phyloP scores from a whole-genome alignment of 2,888 invertebrate genomes.

The Tetheella fluctuosa region DNA sequence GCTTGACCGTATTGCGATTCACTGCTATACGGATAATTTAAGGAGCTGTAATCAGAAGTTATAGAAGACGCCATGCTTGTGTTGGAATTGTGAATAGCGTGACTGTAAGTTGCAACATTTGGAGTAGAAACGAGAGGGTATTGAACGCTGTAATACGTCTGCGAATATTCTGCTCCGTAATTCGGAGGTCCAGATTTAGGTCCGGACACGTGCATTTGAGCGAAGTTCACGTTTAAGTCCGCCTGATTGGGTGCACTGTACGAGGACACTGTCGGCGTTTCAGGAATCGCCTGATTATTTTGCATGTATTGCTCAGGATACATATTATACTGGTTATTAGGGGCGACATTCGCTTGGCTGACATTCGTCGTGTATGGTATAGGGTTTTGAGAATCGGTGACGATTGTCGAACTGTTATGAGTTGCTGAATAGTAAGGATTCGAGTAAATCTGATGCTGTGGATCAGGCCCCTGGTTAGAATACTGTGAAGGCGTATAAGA shows the following conservation, averaged over 20 bases:
- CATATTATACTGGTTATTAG: conserved; percentile 34
- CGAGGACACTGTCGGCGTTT: conserved; percentile 39
- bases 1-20: conserved; percentile 46
- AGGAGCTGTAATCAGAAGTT: conserved; percentile 53
- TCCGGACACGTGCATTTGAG: conserved; percentile 66
- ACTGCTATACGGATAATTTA: conserved; percentile 59
- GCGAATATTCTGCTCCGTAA: conserved; percentile 60
- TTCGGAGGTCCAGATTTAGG: conserved; percentile 51
- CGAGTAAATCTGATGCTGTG: conserved; percentile 55
- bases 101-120: conserved; percentile 65
- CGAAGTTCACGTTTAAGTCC: conserved; percentile 64
- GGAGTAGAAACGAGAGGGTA: conserved; percentile 63
- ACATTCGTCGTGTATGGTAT: conserved; percentile 33
- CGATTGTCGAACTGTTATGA: conserved; percentile 53
- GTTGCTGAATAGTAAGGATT: conserved; percentile 70
- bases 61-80: conserved; percentile 57
- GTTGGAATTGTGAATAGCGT: conserved; percentile 55
- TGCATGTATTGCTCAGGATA: conserved; percentile 41
- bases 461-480: conserved; percentile 54
- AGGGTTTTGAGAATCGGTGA: conserved; percentile 63
- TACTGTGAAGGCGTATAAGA: conserved; percentile 71
- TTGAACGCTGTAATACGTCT: conserved; percentile 68
- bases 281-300: conserved; percentile 41
- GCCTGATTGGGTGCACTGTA: conserved; percentile 44
- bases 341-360: conserved; percentile 37